Percentiles rank a stretch among this genome's conserved stretches.
Evolutionary conservation across 2,888 invertebrate genomes (phyloP).

Genomic region (Watsonalla cultraria): DNA sequence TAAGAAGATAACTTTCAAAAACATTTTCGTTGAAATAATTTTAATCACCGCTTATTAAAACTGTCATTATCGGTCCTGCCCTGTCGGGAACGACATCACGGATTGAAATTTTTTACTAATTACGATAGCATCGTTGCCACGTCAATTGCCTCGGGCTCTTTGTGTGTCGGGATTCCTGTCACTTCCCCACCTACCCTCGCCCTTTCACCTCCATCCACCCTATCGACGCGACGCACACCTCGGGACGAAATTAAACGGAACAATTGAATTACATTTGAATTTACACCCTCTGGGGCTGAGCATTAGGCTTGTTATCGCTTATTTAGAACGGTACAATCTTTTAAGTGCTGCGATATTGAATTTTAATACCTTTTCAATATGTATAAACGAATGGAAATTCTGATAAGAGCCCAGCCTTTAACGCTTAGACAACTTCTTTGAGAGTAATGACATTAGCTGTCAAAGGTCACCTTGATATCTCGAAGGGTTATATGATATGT

Average conservation of each 20-base stretch:
- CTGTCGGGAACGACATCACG: conserved; percentile 15
- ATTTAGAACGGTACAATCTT: conserved; percentile 16
- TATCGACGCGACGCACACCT: conserved; percentile 58
- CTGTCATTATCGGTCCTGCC: neutral
- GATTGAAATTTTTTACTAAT: conserved; percentile 44
- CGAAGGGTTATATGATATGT: no score
- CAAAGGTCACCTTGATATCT: no score
- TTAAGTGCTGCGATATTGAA: conserved; percentile 32
- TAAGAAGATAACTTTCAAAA: no score
- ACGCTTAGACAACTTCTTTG: neutral
- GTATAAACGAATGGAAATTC: conserved; percentile 15
- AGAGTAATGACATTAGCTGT: neutral
- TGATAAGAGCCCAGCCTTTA: neutral
- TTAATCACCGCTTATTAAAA: no score
- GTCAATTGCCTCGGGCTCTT: conserved; percentile 43
- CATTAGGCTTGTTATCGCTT: conserved; percentile 46
- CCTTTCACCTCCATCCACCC: conserved; percentile 49
- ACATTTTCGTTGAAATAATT: no score
- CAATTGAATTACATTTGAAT: conserved; percentile 58
- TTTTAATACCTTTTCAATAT: conserved; percentile 20
- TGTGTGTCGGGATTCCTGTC: conserved; percentile 38
- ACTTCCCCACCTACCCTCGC: conserved; percentile 52
- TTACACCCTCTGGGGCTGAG: conserved; percentile 36
- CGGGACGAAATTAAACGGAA: conserved; percentile 56
- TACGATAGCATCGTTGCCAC: conserved; percentile 44